Conservation (phyloP, 92 coral and sea anemone species). For the Heliopora coerulea region DNA sequence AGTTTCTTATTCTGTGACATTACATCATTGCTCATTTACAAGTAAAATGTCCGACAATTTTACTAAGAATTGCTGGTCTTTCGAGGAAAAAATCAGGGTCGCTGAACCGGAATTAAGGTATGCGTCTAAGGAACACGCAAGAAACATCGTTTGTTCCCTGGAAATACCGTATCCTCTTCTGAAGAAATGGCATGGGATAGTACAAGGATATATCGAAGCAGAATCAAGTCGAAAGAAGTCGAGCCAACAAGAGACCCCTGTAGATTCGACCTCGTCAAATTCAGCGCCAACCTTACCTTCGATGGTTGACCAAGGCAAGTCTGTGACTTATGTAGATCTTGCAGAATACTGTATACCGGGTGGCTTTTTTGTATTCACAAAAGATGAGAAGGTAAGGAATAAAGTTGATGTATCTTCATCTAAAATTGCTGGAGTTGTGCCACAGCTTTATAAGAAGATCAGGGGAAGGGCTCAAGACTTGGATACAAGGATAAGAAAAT, state of each 20-base stretch:
- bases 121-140: conserved; percentile 27
- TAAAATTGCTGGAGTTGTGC: conserved; percentile 31
- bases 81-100: conserved; percentile 28
- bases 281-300: not conserved
- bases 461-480: conserved; percentile 50
- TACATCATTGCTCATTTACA: conserved; percentile 29
- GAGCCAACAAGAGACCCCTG: not conserved
- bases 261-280: not conserved
- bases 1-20: conserved; percentile 2
- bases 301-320: conserved; percentile 7
- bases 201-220: not conserved
- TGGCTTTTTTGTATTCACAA: conserved; percentile 19
- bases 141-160: conserved; percentile 38
- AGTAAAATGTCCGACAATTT: conserved; percentile 31
- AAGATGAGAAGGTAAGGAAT: not conserved
- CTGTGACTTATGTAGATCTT: conserved; percentile 16
- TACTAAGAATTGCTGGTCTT: conserved; percentile 8
- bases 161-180: conserved; percentile 40
- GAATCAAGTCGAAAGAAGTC: not conserved
- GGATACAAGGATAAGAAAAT: conserved; percentile 29
- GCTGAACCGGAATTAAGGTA: conserved; percentile 35
- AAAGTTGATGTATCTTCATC: conserved; percentile 3
- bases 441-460: conserved; percentile 36
- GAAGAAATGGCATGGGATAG: conserved; percentile 34
- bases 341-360: conserved; percentile 27